A percentile compares a stretch with the other conserved stretches of the same genome.
These are phyloP conservation scores for Chionis minor DNA, from an alignment of 2,113 vertebrate genomes.

Conservation along the genomic window DNA sequence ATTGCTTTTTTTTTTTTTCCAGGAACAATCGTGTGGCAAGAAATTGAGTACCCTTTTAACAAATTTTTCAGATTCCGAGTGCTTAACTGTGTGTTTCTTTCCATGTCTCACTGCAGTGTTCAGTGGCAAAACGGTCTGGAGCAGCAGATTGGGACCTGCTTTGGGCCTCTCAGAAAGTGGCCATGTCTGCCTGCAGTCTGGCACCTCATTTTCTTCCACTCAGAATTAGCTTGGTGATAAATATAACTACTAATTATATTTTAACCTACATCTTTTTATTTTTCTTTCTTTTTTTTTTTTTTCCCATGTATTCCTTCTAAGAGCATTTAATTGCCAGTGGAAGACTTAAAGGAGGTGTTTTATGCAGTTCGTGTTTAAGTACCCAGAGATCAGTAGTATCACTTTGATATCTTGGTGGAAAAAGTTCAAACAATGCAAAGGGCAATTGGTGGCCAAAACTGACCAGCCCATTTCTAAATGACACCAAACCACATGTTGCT, in stretches of 20 bases:
- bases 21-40: neutral
- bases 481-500: neutral
- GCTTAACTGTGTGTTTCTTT: neutral
- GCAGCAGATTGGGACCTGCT: conserved; percentile 33
- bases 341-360: neutral
- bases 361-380: neutral
- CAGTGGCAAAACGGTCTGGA: conserved; percentile 32
- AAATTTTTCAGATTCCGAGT: neutral
- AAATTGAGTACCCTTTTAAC: neutral
- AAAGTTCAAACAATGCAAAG: neutral
- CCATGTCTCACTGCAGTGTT: neutral
- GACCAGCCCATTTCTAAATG: neutral
- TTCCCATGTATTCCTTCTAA: neutral
- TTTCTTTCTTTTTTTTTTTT: neutral
- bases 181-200: conserved; percentile 37
- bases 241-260: conserved; percentile 52
- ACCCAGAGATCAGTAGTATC: neutral
- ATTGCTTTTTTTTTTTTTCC: neutral
- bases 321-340: neutral
- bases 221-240: conserved; percentile 3
- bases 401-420: neutral
- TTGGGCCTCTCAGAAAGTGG: conserved; percentile 15
- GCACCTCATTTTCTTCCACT: neutral
- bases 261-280: conserved; percentile 25
- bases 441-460: neutral